These are phyloP conservation scores for Lonchura striata DNA, from an alignment of 2,113 vertebrate genomes.

Conservation along the genomic window DNA sequence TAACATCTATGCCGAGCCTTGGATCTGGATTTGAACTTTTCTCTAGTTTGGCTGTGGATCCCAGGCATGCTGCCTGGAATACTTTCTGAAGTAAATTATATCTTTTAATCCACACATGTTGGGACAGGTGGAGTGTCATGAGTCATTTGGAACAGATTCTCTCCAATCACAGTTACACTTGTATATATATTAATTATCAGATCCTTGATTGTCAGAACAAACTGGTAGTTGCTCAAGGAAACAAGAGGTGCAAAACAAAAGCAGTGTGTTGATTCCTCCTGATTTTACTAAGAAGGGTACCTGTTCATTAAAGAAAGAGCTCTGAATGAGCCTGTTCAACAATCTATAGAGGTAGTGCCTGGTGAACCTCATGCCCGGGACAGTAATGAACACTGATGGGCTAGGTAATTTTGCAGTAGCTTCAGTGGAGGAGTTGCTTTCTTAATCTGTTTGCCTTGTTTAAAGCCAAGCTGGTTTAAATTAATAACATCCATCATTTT, in stretches of 20 bases:
- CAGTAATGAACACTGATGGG: not conserved
- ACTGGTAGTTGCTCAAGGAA: not conserved
- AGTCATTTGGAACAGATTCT: not conserved
- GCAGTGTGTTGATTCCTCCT: not conserved
- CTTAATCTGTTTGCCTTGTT: not conserved
- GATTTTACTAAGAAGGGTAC: not conserved
- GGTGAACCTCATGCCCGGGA: not conserved
- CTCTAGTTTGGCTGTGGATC: not conserved
- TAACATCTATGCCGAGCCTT: not conserved
- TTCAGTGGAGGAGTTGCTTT: not conserved
- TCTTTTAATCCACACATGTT: not conserved
- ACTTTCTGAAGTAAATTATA: not conserved
- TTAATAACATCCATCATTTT: not conserved
- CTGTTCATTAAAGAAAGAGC: not conserved
- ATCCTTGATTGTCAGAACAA: not conserved
- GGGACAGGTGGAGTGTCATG: not conserved
- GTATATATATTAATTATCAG: not conserved
- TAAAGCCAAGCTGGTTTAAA: not conserved
- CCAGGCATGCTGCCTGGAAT: not conserved
- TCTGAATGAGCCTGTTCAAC: not conserved
- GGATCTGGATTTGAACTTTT: not conserved
- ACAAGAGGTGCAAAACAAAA: not conserved
- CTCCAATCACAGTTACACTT: not conserved
- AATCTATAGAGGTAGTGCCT: not conserved
- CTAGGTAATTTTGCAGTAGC: not conserved